Conservation (phyloP, 30 jellyfish, hydroid and myxozoan genomes). For the Chironex yamaguchii region DNA sequence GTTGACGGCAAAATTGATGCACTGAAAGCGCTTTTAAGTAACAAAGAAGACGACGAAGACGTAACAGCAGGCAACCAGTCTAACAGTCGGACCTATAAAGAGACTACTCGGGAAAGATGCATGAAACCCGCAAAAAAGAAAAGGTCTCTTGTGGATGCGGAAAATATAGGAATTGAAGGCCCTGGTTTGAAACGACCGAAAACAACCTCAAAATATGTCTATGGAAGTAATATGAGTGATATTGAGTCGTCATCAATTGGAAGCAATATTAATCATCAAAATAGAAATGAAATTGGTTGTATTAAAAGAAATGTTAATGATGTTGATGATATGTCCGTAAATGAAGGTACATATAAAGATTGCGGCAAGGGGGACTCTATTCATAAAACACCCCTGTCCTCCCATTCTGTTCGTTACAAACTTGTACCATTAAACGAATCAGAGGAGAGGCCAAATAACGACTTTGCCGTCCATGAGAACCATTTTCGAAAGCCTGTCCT, state of each 20-base stretch:
- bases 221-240: neutral
- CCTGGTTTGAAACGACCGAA: neutral
- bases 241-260: neutral
- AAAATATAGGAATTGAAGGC: neutral
- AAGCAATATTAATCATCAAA: neutral
- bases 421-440: neutral
- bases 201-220: neutral
- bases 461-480: neutral
- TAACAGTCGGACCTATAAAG: neutral
- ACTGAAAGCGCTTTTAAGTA: neutral
- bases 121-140: neutral
- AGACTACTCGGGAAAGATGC: neutral
- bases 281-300: neutral
- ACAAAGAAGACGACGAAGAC: neutral
- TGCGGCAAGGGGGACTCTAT: no score
- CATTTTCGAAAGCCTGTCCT: neutral
- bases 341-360: no score
- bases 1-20: neutral
- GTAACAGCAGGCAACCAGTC: neutral
- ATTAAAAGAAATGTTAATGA: neutral
- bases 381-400: neutral
- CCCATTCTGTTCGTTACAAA: neutral
- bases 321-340: neutral
- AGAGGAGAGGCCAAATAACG: neutral
- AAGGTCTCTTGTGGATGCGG: no score